A percentile compares a stretch with the other conserved stretches of the same genome.
These are phyloP conservation scores for Sphenodon punctatus DNA, from an alignment of 2,797 vertebrate genomes.

Conservation along the genomic window DNA sequence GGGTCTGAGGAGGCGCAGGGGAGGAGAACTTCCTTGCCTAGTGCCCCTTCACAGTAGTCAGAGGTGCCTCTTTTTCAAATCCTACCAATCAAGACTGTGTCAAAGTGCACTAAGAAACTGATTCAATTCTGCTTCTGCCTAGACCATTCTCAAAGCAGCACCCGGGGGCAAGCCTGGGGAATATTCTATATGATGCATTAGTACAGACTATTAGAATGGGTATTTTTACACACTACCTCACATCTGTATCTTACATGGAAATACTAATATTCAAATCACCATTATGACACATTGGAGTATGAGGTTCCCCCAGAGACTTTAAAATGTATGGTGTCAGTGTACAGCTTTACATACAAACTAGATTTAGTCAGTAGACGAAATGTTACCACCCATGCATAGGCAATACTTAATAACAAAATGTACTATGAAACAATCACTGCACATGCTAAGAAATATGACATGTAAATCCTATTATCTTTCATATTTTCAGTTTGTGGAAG, in stretches of 20 bases:
- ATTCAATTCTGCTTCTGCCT: not conserved
- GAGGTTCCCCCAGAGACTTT: not conserved
- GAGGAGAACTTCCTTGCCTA: slow-evolving; percentile 1
- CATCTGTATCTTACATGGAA: accelerated
- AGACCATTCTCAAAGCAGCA: not conserved
- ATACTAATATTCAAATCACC: not conserved
- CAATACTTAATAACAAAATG: not conserved
- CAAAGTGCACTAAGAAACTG: slow-evolving; percentile 18
- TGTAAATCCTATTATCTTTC: not conserved
- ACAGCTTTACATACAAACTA: not conserved
- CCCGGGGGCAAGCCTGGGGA: not conserved
- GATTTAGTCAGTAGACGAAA: not conserved
- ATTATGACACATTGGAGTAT: not conserved
- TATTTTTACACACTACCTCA: not conserved
- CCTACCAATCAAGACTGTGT: not conserved
- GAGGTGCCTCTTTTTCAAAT: slow-evolving; percentile 21
- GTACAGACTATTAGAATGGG: accelerated
- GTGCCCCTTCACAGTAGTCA: slow-evolving; percentile 9
- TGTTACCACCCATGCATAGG: not conserved
- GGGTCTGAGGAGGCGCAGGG: not conserved
- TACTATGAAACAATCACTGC: not conserved
- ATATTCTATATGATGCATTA: accelerated
- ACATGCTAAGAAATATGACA: not conserved
- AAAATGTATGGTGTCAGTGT: not conserved
- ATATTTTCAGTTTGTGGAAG: not conserved